Conservation (phyloP, 2,797 vertebrate species). For the Morus bassanus region DNA sequence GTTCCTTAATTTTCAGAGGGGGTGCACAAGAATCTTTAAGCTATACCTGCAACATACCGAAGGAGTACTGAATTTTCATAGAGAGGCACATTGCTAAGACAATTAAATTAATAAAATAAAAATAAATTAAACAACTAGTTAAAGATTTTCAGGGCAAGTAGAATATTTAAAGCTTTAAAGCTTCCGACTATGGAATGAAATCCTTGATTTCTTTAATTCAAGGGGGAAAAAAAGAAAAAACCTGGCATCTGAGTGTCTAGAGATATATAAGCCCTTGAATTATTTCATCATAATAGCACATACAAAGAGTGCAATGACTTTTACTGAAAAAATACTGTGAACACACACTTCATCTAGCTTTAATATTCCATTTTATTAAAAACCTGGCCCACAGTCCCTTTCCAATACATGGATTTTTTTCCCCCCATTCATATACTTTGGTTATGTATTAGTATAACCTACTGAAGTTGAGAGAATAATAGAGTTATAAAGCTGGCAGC, state of each 20-base stretch:
- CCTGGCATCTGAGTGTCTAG: not conserved
- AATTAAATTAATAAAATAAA: not conserved
- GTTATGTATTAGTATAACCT: not conserved
- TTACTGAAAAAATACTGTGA: not conserved
- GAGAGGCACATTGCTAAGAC: not conserved
- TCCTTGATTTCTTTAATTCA: not conserved
- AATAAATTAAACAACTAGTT: not conserved
- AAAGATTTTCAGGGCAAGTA: not conserved
- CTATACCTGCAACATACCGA: not conserved
- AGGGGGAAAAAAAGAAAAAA: accelerated
- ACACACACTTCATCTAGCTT: not conserved
- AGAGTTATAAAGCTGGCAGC: not conserved
- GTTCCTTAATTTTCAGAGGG: not conserved
- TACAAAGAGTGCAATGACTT: not conserved
- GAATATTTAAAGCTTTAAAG: not conserved
- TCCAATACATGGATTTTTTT: not conserved
- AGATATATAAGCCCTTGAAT: not conserved
- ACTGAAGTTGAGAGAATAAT: not conserved
- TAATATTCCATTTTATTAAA: not conserved
- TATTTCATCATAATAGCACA: not conserved
- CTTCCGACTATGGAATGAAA: not conserved
- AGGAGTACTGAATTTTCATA: not conserved
- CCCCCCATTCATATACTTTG: not conserved
- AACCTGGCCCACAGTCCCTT: not conserved
- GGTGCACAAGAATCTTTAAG: not conserved